Conservation (phyloP, 2,797 vertebrate species). For the Coracias cyanogaster region DNA sequence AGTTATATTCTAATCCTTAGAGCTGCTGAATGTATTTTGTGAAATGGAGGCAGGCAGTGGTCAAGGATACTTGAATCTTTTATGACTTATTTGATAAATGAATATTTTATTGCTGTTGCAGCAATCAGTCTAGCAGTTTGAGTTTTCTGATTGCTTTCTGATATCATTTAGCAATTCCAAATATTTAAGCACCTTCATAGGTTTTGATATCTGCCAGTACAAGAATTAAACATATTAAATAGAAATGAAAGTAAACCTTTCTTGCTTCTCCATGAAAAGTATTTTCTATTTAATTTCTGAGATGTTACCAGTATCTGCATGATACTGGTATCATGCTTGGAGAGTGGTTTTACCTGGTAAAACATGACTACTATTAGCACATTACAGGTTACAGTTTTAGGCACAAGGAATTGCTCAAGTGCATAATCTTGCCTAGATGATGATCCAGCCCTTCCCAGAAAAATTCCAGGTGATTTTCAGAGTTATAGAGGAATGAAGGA, state of each 20-base stretch:
- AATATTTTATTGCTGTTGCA: not conserved
- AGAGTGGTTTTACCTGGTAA: not conserved
- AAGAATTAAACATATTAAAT: not conserved
- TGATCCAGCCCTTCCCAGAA: not conserved
- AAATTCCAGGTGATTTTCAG: not conserved
- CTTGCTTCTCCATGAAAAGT: not conserved
- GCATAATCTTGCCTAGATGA: not conserved
- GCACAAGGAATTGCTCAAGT: not conserved
- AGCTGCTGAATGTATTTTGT: not conserved
- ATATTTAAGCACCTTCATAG: not conserved
- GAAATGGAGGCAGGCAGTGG: not conserved
- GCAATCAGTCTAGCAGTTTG: not conserved
- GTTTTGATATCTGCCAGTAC: not conserved
- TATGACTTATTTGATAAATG: not conserved
- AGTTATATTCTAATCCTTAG: not conserved
- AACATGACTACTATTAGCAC: not conserved
- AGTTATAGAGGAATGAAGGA: not conserved
- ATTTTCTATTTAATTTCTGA: not conserved
- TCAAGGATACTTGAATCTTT: not conserved
- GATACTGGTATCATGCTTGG: not conserved
- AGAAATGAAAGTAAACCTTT: not conserved
- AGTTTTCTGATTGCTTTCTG: not conserved
- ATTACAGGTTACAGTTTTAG: not conserved
- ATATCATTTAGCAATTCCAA: not conserved
- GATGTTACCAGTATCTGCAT: not conserved